These are phyloP conservation scores for Pseudomyrmex sp. DNA, from an alignment of 1,140 invertebrate genomes.

Conservation along the genomic window DNA sequence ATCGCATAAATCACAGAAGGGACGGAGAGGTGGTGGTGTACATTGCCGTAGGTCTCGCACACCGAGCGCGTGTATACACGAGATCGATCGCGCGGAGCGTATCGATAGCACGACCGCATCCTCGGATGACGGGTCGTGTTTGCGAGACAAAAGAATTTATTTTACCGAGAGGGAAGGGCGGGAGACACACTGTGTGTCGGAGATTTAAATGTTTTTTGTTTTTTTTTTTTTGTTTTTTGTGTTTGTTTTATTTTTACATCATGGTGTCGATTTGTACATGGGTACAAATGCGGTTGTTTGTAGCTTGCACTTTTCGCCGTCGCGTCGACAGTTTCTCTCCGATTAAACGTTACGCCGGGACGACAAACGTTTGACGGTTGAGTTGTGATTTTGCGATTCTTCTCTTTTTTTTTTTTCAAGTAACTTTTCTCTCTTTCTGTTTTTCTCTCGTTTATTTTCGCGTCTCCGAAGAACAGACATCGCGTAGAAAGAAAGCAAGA, in stretches of 20 bases:
- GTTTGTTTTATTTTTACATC: background rate
- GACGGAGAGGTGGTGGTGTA: background rate
- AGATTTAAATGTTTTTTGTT: conserved; percentile 49
- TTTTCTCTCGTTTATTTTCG: too few relatives aligned
- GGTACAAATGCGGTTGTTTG: conserved; percentile 48
- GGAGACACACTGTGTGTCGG: background rate
- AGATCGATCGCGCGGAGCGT: conserved; percentile 23
- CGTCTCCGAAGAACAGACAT: too few relatives aligned
- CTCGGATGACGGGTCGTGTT: conserved; percentile 14
- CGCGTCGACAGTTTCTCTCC: conserved; percentile 40
- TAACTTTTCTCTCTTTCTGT: too few relatives aligned
- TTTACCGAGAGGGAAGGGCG: conserved; percentile 7
- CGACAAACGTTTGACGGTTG: conserved; percentile 9
- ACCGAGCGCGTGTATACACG: background rate
- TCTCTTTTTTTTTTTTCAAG: too few relatives aligned
- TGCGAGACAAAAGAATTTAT: conserved; percentile 54
- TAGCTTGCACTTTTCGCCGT: conserved; percentile 34
- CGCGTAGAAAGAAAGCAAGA: too few relatives aligned
- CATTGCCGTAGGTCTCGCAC: background rate
- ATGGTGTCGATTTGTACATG: conserved; percentile 16
- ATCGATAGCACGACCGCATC: conserved; percentile 44
- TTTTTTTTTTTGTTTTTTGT: background rate
- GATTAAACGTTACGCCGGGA: conserved; percentile 21
- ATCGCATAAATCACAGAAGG: conserved; percentile 34
- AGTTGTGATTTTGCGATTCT: too few relatives aligned